Evolutionary conservation across 2,888 invertebrate genomes (phyloP).

Genomic region (Caenorhabditis angaria): DNA sequence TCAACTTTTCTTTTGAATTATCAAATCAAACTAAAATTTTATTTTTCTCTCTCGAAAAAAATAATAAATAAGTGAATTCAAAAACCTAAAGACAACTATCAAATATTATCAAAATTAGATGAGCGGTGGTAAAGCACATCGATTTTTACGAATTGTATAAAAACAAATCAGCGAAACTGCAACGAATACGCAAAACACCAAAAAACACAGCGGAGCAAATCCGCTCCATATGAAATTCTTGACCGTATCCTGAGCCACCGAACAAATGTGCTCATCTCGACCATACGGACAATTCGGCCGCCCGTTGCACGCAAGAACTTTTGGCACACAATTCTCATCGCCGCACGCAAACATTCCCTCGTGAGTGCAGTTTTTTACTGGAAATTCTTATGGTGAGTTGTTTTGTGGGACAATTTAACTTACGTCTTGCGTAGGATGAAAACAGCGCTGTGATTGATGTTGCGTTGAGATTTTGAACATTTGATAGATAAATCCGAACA

Average conservation of each 20-base stretch:
- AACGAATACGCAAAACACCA: conserved; percentile 51
- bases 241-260: conserved; percentile 41
- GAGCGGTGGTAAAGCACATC: no score
- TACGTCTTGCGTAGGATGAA: conserved; percentile 53
- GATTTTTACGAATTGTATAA: conserved; percentile 47
- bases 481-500: conserved; percentile 50
- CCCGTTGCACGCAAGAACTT: conserved; percentile 61
- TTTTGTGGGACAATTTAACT: neutral
- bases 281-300: conserved; percentile 66
- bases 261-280: conserved; percentile 59
- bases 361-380: conserved; percentile 68
- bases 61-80: no score
- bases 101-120: no score
- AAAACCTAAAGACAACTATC: no score
- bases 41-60: no score
- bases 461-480: conserved; percentile 34
- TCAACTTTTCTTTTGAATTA: no score
- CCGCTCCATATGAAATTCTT: conserved; percentile 48
- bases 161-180: conserved; percentile 51
- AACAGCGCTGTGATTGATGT: conserved; percentile 49
- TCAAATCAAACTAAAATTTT: no score
- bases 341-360: conserved; percentile 66
- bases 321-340: conserved; percentile 70
- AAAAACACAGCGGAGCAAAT: conserved; percentile 54
- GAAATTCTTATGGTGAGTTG: conserved; percentile 18